Evolutionary conservation across 2,797 vertebrate genomes (phyloP), one percentile per base, ranked within the genome.

Genomic region (Sebastes iracundus): DNA sequence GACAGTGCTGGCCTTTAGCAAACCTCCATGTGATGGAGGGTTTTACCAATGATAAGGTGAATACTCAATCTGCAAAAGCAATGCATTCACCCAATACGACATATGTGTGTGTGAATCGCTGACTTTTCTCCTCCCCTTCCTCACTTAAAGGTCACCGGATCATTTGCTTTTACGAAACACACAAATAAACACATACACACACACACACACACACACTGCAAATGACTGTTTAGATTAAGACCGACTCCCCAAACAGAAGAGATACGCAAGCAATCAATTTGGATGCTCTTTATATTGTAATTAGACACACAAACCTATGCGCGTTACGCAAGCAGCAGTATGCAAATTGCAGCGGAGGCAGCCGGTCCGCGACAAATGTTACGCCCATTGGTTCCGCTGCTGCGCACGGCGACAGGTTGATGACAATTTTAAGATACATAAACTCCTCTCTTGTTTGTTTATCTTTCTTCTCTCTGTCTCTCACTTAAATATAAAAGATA

Each of bases 1-100:
- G 88, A 90, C 85, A 80, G 87, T 27, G 58, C 65, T 93, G 90
- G 80, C 87, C 88, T 92, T 90, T 87, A 75, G 78, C 68, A 72
- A 84, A 84, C 63, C 83, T 83, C 38, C 58, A 63, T 79, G 79
- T 88, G 82, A 91, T 87, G 79, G 71, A 87, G 67, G 71, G 68
- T 73, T 83, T 74, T 79, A 78, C 79, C 55, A 30, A 9, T 60
- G 18, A 78, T 79, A 83, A 70, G 49, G 67, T 35, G 61, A 83
- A 69, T 66, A 69, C 65, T 79, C 59, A 72, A 35, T 87, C 30
- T 82, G 75, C 61, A 77, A 79, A 85, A 69, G 49, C 20, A 75
- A 79, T 35, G 46, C 42, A 58, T 83, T 77, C 69, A 80, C 32
- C 63, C 66, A 65, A 25, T 28, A 60, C 68, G 83, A 65, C 78